These are phyloP conservation scores for Heteractis magnifica DNA, from an alignment of 92 coral and sea anemone species.

Conservation along the genomic window DNA sequence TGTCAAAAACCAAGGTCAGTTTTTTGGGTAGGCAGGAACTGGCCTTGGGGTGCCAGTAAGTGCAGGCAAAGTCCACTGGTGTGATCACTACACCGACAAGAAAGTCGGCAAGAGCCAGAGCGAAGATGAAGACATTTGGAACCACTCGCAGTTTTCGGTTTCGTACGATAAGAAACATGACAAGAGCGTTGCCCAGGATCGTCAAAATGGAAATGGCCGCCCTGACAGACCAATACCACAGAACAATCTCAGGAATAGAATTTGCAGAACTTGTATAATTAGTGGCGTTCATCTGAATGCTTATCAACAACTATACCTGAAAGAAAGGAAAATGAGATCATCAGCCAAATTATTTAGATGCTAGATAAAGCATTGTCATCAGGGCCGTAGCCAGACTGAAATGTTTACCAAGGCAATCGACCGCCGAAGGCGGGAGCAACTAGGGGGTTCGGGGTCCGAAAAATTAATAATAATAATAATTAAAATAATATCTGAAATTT, in stretches of 20 bases:
- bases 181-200: slow-evolving; percentile 66
- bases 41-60: slow-evolving; percentile 22
- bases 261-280: not conserved
- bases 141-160: slow-evolving; percentile 48
- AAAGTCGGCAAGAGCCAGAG: slow-evolving; percentile 71
- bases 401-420: too few species aligned
- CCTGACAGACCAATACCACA: slow-evolving; percentile 61
- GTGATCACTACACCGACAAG: slow-evolving; percentile 62
- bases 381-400: too few species aligned
- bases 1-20: slow-evolving; percentile 33
- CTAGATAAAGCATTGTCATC: not conserved
- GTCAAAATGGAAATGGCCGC: slow-evolving; percentile 58
- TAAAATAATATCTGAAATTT: too few species aligned
- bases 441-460: too few species aligned
- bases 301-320: not conserved
- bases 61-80: slow-evolving; percentile 60
- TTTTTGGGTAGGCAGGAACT: slow-evolving; percentile 26
- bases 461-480: too few species aligned
- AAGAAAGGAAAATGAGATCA: not conserved
- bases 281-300: not conserved
- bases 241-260: not conserved
- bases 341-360: not conserved
- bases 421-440: too few species aligned
- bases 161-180: slow-evolving; percentile 52
- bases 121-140: slow-evolving; percentile 60